Base-by-base conservation (phyloP, 2,113 vertebrate genomes). In the Speoplatyrhinus poulsoni region DNA sequence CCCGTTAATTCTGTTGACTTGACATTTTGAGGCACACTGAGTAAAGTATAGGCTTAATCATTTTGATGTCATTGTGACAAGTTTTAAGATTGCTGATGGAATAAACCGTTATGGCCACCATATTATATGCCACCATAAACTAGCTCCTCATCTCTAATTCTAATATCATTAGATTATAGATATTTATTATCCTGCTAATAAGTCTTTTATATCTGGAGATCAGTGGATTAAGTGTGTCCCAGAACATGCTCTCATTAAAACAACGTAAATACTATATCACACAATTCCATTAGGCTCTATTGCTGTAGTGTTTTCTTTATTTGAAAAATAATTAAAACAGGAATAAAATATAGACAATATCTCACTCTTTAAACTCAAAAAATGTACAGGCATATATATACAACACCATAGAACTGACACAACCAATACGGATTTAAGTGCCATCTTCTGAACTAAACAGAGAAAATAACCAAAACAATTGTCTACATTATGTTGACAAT, bases 401-500 rank as follows among this genome's bases (percentile, higher is more conserved):
- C 49, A 79, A 3, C 1, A 81, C 84, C 62, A 46, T 77, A 89
- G 74, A 81, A 88, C 88, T 70, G 65, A 72, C 60, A 81, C 68
- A 84, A 89, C 85, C 83, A 85, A 73, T 46, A 87, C 88, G 87
- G 90, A 75, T 76, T 71, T 93, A 94, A 95, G 94, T 93, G 94
- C 94, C 91, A 92, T 78, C 92, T 90, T 89, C 52, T 74, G 66
- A 19, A 59, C 33, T 32, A 60, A 41, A 41, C 33, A 59, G 32
- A 33, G 3, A 4, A 11, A 60, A 9, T 10, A 5, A 47, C n/a
- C 19, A 11, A 56, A 56, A 56, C 7, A 56, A 56, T 56, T 26
- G 54, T 5, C 15, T 16, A 16, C 3, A 56, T 9, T 19, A 17
- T 19, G 16, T n/a, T 11, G 19, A 56, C 16, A 56, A 56, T 19